Evolutionary conservation across 1,140 invertebrate species (phyloP), one percentile per base, ranked within the genome.

Genomic region (Drosophila kikkawai): DNA sequence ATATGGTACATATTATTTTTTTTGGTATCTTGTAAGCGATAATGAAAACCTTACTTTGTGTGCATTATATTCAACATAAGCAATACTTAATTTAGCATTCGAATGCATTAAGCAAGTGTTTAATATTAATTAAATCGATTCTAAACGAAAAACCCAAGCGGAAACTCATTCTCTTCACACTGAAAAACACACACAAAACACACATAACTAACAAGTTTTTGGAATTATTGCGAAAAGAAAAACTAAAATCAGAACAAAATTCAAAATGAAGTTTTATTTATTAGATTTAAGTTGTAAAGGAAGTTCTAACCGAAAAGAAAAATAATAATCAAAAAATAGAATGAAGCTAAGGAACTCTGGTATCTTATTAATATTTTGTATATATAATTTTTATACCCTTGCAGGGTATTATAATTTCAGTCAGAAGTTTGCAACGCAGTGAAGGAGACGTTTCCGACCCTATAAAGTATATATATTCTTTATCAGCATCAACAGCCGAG

Each of bases 321-420:
- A 29, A 29, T 29, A 29, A 29, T 29, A 29, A 29, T 29, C 26
- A 29, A 29, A 29, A 6, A 29, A 0, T 29, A 29, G 26, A 29
- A 6, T 29, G 7, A 34, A 8, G 32, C 8, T 34, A 34, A 37
- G 94, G 95, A 95, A 88, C 96, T 96, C 77, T 91, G 9, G 17
- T 9, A 42, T 42, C 4, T 15, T 7, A 42, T 51, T 37, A 57
- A 26, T 22, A 22, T 22, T 22, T 22, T 22, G 22, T 22, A 22
- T 22, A 2, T 22, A 22, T 22, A 22, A 22, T 36, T 7, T 7
- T 32, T 65, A 26, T 26, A 22, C 3, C 13, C 26, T 8, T 7
- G n/a, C n/a, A n/a, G n/a, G n/a, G n/a, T n/a, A n/a, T n/a, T n/a
- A n/a, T n/a, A n/a, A n/a, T n/a, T n/a, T n/a, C n/a, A n/a, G n/a